Conservation (phyloP, 2,113 vertebrate genomes). For the Beaufortia kweichowensis region DNA sequence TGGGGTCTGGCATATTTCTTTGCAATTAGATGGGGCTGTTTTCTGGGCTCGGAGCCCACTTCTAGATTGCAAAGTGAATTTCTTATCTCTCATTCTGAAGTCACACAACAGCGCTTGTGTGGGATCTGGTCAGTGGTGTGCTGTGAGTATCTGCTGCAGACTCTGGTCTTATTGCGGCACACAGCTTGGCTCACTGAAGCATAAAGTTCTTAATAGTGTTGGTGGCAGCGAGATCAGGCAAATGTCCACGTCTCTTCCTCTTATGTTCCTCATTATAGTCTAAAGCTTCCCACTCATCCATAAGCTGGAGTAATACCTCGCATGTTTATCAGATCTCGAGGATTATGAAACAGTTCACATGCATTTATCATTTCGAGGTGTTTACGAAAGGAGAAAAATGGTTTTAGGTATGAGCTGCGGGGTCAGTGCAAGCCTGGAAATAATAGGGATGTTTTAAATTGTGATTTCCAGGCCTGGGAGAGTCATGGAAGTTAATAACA, state of each 20-base stretch:
- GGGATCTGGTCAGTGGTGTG: constrained; percentile 34
- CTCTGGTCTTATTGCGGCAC: constrained; percentile 32
- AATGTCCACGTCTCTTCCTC: constrained; percentile 44
- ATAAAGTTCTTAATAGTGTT: constrained; percentile 50
- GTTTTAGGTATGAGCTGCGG: constrained; percentile 4
- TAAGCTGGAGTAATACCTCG: constrained; percentile 13
- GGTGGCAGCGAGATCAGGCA: constrained; percentile 38
- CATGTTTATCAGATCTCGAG: constrained; percentile 41
- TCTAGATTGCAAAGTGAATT: constrained; percentile 27
- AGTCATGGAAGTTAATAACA: not conserved
- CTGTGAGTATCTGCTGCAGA: constrained; percentile 30
- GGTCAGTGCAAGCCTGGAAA: not conserved
- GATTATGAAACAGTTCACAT: constrained; percentile 21
- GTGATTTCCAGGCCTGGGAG: not conserved
- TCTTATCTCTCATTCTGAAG: constrained; percentile 34
- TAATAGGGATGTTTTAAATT: not conserved
- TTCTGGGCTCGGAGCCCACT: constrained; percentile 40
- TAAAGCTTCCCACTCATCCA: constrained; percentile 30
- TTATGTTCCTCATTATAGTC: constrained; percentile 50
- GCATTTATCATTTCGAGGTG: constrained; percentile 37
- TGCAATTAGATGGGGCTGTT: constrained; percentile 22
- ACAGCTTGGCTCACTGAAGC: constrained; percentile 39
- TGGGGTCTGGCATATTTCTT: constrained; percentile 30
- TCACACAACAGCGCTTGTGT: not conserved
- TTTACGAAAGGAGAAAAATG: constrained; percentile 43